Conservation (phyloP, 1,140 invertebrate species). For the Hyphantria cunea region DNA sequence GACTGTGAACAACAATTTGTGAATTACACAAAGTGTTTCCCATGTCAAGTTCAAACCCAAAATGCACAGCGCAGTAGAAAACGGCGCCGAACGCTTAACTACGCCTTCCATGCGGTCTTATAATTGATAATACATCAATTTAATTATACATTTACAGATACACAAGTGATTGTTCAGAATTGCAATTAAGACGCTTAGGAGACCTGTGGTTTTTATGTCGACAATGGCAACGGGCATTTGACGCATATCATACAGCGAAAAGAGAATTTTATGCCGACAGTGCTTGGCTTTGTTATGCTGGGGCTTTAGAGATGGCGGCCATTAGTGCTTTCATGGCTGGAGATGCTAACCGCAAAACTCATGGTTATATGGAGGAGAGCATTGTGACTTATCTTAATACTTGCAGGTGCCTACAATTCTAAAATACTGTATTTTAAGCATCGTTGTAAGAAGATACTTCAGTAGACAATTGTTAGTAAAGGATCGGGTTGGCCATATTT, state of each 20-base stretch:
- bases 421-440: no score
- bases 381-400: constrained; percentile 94
- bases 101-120: no score
- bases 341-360: constrained; percentile 66
- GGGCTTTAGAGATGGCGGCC: constrained; percentile 94
- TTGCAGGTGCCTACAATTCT: constrained; percentile 84
- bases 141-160: constrained; percentile 87
- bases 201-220: constrained; percentile 99
- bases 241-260: constrained; percentile 96
- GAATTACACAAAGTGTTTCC: no score
- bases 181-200: constrained; percentile 95
- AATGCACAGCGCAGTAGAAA: no score
- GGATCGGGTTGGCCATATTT: no score
- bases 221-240: constrained; percentile 95
- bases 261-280: constrained; percentile 97
- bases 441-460: no score
- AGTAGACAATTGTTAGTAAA: no score
- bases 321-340: constrained; percentile 88
- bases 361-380: constrained; percentile 96
- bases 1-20: no score
- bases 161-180: constrained; percentile 93
- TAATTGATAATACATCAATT: no score
- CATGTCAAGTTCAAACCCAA: no score
- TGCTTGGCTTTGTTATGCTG: constrained; percentile 98
- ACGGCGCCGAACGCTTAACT: no score